Evolutionary conservation across 2,888 invertebrate genomes (phyloP).

Genomic region (Ennomos fuscantarius): DNA sequence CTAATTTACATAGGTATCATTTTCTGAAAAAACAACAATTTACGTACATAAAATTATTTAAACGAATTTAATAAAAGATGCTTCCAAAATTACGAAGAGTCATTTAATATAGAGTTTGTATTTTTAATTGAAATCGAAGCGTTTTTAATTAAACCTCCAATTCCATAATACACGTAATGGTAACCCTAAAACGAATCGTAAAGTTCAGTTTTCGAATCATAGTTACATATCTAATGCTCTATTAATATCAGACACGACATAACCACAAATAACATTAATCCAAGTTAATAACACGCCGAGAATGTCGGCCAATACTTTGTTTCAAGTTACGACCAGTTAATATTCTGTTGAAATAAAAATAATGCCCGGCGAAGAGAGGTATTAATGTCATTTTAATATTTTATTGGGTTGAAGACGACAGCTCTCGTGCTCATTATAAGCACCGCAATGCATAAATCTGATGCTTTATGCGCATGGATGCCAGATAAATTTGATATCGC

Average conservation of each 20-base stretch:
- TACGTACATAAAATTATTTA: too few species aligned
- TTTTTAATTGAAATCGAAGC: too few species aligned
- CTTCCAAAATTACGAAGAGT: too few species aligned
- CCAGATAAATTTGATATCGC: conserved; percentile 65
- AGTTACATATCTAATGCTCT: conserved; percentile 31
- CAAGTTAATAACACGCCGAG: conserved; percentile 29
- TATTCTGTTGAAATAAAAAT: conserved; percentile 60
- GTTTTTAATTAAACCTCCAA: too few species aligned
- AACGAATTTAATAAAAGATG: too few species aligned
- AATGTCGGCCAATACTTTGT: conserved; percentile 46
- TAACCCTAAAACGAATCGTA: conserved; percentile 7
- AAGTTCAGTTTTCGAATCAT: conserved; percentile 42
- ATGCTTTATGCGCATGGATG: conserved; percentile 67
- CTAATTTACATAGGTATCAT: too few species aligned
- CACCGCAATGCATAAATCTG: conserved; percentile 65
- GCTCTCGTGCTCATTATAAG: conserved; percentile 66
- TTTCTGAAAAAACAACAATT: too few species aligned
- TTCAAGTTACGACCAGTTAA: conserved; percentile 52
- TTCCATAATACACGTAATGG: conserved; percentile 1
- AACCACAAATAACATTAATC: conserved; percentile 35
- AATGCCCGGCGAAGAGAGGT: conserved; percentile 49
- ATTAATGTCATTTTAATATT: conserved; percentile 73
- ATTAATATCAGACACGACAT: conserved; percentile 25
- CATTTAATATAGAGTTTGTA: too few species aligned
- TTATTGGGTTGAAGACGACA: conserved; percentile 69